Conservation (phyloP, 2,888 invertebrate species). For the Drosophila paramelanica region DNA sequence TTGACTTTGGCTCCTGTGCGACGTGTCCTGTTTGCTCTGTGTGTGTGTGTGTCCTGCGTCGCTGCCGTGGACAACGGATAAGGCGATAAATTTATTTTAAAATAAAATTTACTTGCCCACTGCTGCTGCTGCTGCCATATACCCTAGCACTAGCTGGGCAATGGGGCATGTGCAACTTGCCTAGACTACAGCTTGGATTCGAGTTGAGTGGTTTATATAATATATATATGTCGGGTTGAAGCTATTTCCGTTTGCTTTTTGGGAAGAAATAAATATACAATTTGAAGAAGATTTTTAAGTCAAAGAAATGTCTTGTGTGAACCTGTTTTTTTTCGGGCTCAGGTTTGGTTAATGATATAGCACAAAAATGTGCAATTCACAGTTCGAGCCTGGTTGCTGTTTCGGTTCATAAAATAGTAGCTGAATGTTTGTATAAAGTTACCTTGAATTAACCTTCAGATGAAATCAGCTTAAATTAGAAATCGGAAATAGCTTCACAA, state of each 20-base stretch:
- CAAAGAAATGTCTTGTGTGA: no score
- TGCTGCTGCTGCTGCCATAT: conserved; percentile 45
- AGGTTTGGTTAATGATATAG: no score
- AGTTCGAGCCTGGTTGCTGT: no score
- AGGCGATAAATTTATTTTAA: conserved; percentile 81
- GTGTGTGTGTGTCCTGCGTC: conserved; percentile 30
- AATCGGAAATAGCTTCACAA: not conserved
- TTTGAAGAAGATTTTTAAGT: no score
- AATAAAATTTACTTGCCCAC: conserved; percentile 79
- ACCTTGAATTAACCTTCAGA: not conserved
- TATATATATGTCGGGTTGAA: no score
- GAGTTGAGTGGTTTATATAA: no score
- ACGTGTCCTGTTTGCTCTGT: conserved; percentile 12
- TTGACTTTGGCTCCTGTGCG: conserved; percentile 41
- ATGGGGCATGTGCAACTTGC: conserved; percentile 9
- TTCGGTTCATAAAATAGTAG: no score
- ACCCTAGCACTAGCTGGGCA: conserved; percentile 12
- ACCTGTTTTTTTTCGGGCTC: no score
- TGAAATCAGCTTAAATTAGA: not conserved
- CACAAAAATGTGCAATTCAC: no score
- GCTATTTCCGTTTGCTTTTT: no score
- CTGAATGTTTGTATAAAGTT: not conserved
- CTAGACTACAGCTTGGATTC: no score
- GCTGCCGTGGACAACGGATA: conserved; percentile 80
- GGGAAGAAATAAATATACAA: no score